A percentile compares a stretch with the other conserved stretches of the same genome.
Conservation (phyloP, 2,888 invertebrate genomes). For the Pachliopta kotzebuea region DNA sequence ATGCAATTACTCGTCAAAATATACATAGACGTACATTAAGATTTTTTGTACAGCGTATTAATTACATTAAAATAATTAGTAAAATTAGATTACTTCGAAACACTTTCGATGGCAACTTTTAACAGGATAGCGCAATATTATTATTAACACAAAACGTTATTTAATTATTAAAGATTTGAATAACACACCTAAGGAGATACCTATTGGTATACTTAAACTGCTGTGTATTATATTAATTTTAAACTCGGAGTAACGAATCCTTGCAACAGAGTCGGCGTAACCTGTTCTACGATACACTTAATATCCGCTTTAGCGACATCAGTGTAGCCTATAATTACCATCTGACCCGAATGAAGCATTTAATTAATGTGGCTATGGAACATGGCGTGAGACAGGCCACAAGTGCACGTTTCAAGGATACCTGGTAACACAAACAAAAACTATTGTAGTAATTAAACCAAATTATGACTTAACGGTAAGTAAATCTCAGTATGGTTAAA, state of each 20-base stretch:
- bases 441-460: background rate
- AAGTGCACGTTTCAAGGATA: slow-evolving; percentile 24
- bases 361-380: slow-evolving; percentile 50
- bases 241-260: slow-evolving; percentile 10
- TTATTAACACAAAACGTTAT: background rate
- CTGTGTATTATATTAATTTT: slow-evolving; percentile 8
- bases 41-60: background rate
- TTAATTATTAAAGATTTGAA: background rate
- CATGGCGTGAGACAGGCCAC: slow-evolving; percentile 23
- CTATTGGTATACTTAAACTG: background rate
- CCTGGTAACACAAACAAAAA: background rate
- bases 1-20: background rate
- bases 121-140: background rate
- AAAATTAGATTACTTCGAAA: background rate
- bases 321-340: slow-evolving; percentile 59
- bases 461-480: background rate
- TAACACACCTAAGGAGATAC: background rate
- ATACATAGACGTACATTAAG: background rate
- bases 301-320: slow-evolving; percentile 51
- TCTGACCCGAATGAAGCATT: slow-evolving; percentile 60
- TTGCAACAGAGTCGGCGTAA: slow-evolving; percentile 20
- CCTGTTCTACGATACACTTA: slow-evolving; percentile 32
- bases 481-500: background rate
- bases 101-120: background rate
- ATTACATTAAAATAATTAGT: background rate